phyloP scores from a whole-genome alignment of 2,797 vertebrate species.

The Furcifer pardalis region DNA sequence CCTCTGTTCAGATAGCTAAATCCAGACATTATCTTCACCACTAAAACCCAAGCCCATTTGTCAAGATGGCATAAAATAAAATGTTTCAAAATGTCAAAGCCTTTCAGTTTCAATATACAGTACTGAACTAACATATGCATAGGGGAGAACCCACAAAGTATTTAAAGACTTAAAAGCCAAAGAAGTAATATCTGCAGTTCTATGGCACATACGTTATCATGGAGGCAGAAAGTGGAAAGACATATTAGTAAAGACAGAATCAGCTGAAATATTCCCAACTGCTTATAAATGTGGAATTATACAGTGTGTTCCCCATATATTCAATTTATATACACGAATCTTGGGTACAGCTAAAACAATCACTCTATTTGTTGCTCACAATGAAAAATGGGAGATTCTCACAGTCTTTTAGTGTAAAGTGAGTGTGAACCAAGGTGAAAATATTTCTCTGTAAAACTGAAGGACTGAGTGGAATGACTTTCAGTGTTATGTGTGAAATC shows the following conservation, averaged over 20 bases:
- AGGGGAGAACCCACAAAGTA: slow-evolving; percentile 44
- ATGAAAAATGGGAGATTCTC: too few relatives aligned
- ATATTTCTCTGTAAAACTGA: too few relatives aligned
- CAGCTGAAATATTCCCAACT: slow-evolving; percentile 3
- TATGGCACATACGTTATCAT: not conserved
- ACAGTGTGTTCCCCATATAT: not conserved
- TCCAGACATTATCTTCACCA: slow-evolving; percentile 61
- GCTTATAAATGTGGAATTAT: not conserved
- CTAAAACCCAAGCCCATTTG: slow-evolving; percentile 74
- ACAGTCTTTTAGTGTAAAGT: too few relatives aligned
- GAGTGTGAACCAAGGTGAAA: too few relatives aligned
- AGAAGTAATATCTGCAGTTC: slow-evolving; percentile 46
- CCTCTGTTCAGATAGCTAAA: slow-evolving; percentile 74
- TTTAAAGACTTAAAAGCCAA: slow-evolving; percentile 38
- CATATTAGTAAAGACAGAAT: slow-evolving; percentile 24
- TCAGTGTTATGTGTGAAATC: too few relatives aligned
- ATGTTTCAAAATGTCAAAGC: slow-evolving; percentile 66
- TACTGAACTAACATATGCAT: slow-evolving; percentile 46
- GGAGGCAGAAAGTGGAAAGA: slow-evolving; percentile 38
- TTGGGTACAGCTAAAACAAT: not conserved
- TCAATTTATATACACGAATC: not conserved
- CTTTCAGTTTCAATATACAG: slow-evolving; percentile 62
- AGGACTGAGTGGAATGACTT: too few relatives aligned
- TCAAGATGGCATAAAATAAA: slow-evolving; percentile 68
- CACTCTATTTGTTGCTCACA: too few relatives aligned